Evolutionary conservation across 1,140 invertebrate species (phyloP).

Genomic region (Scaptomyza graminum): DNA sequence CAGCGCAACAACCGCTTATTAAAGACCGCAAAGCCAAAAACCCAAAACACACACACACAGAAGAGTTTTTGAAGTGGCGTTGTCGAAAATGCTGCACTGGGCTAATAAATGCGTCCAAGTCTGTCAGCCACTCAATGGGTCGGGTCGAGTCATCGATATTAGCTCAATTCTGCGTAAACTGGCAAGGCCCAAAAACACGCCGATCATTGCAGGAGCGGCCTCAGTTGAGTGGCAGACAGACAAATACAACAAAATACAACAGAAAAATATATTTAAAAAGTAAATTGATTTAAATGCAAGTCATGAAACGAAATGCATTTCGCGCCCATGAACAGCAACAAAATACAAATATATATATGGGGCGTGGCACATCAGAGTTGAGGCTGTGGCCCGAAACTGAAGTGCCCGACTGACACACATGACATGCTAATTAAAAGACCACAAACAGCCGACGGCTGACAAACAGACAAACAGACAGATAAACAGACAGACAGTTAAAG

Average conservation of each 20-base stretch:
- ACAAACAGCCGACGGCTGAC: constrained; percentile 56
- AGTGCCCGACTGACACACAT: constrained; percentile 70
- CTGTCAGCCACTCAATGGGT: constrained; percentile 55
- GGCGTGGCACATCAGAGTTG: constrained; percentile 56
- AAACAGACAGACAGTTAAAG: not conserved
- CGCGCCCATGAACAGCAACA: constrained; percentile 29
- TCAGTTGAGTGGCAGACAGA: constrained; percentile 65
- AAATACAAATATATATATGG: not conserved
- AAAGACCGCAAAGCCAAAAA: constrained; percentile 64
- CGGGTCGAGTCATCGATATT: constrained; percentile 77
- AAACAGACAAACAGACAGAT: constrained; percentile 12
- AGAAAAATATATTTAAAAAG: constrained; percentile 71
- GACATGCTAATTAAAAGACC: constrained; percentile 82
- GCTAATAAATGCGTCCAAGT: constrained; percentile 69
- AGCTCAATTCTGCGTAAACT: constrained; percentile 74
- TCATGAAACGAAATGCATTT: constrained; percentile 79
- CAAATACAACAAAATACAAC: constrained; percentile 46
- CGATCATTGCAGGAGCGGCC: constrained; percentile 79
- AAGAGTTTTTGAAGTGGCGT: constrained; percentile 61
- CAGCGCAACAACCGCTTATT: constrained; percentile 70
- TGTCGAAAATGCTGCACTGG: constrained; percentile 57
- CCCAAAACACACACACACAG: constrained; percentile 21
- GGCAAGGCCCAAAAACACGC: constrained; percentile 51
- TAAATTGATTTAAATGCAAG: constrained; percentile 79
- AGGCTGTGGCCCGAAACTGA: constrained; percentile 44